phyloP scores from a whole-genome alignment of 2,888 invertebrate species.

The Mesochorus sp. region DNA sequence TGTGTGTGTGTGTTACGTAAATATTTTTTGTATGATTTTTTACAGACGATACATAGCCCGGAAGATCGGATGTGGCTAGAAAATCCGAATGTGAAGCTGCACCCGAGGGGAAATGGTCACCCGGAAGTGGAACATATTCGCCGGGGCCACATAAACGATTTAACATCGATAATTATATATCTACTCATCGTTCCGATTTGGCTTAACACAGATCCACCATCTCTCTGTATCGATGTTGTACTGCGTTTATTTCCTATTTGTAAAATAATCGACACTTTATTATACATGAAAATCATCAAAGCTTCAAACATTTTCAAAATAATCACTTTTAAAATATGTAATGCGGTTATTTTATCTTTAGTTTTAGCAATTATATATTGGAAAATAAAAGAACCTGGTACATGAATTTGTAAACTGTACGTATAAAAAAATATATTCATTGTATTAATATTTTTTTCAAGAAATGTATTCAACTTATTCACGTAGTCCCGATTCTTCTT shows the following conservation, averaged over 20 bases:
- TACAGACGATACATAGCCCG: constrained; percentile 74
- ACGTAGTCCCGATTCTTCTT: too few species aligned
- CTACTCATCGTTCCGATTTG: constrained; percentile 70
- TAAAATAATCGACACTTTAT: constrained; percentile 67
- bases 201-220: constrained; percentile 67
- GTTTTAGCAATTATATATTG: too few species aligned
- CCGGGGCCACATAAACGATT: constrained; percentile 70
- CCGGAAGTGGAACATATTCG: constrained; percentile 73
- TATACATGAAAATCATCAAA: constrained; percentile 65
- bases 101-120: constrained; percentile 72
- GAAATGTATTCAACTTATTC: too few species aligned
- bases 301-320: constrained; percentile 21
- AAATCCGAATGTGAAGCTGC: constrained; percentile 66
- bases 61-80: constrained; percentile 75
- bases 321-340: too few species aligned
- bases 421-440: too few species aligned
- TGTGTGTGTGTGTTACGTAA: too few species aligned
- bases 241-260: constrained; percentile 65
- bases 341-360: too few species aligned
- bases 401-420: too few species aligned
- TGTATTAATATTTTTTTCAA: too few species aligned
- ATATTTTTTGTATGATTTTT: constrained; percentile 25
- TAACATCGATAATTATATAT: constrained; percentile 68
- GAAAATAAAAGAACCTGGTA: too few species aligned
- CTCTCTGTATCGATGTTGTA: constrained; percentile 55